Evolutionary conservation across 2,888 invertebrate species (phyloP).

Genomic region (Eubasilissa splendida): DNA sequence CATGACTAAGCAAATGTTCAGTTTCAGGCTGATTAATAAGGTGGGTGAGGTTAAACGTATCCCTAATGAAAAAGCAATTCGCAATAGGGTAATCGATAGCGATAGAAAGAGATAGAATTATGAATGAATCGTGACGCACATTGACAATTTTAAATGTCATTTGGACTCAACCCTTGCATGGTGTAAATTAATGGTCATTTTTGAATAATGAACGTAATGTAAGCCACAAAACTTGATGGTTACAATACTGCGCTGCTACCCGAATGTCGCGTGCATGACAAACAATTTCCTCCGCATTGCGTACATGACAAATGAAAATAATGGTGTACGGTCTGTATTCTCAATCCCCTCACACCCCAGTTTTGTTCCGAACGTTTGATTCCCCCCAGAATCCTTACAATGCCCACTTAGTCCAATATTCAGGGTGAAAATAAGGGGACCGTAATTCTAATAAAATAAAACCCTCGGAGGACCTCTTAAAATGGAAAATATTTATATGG

Average conservation of each 20-base stretch:
- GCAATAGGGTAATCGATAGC: background rate
- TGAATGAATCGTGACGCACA: too few species aligned
- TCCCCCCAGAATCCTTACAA: slow-evolving; percentile 34
- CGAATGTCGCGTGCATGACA: slow-evolving; percentile 3
- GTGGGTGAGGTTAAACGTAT: background rate
- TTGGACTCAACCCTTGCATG: too few species aligned
- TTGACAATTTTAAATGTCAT: too few species aligned
- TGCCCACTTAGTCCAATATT: slow-evolving; percentile 40
- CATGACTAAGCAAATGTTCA: background rate
- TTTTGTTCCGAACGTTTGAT: background rate
- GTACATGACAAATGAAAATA: slow-evolving; percentile 34
- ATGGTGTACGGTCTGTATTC: slow-evolving; percentile 8
- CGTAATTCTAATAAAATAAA: slow-evolving; percentile 33
- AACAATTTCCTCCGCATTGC: slow-evolving; percentile 5
- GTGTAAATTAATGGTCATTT: slow-evolving; percentile 5
- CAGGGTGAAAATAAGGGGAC: slow-evolving; percentile 30
- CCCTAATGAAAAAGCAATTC: slow-evolving; percentile 3
- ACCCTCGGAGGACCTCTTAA: slow-evolving; percentile 36
- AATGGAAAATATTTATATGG: slow-evolving; percentile 18
- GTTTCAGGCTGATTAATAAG: slow-evolving; percentile 14
- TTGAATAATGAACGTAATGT: background rate
- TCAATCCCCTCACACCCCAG: slow-evolving; percentile 2
- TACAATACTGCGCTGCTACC: background rate
- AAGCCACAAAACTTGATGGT: slow-evolving; percentile 12
- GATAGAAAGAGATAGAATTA: too few species aligned